Base-by-base conservation (phyloP, 2,113 vertebrate species). In the Anser cygnoides region DNA sequence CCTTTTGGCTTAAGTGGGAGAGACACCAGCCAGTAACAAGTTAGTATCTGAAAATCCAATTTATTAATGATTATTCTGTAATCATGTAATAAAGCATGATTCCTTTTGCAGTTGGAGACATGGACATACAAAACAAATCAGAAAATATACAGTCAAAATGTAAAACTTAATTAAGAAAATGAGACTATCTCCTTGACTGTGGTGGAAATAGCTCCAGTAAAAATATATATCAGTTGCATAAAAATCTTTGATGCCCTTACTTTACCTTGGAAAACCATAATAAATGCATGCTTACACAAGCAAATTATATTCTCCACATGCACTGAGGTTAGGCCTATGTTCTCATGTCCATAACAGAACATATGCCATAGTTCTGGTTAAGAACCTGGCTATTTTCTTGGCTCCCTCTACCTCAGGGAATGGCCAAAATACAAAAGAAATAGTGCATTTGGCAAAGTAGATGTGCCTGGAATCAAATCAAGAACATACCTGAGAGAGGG, bases 401-500 rank as follows among this genome's bases (percentile, higher is more conserved):
- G 20, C 10, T 84, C 5, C 23, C 80, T 88, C 44, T 49, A 59
- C 44, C 33, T 72, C 74, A 82, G 17, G 2, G 87, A 94, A 86
- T 22, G 18, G 31, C 13, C 25, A 84, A 84, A 84, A 88, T 33
- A 67, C 6, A 70, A 89, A 72, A 77, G 17, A 80, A 78, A 82
- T 10, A 43, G 43, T 29, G 14, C 14, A 87, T 31, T 1, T 13
- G 41, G 31, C 58, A 89, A 89, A 39, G 3, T 17, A 89, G 49
- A 52, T 31, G 35, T 31, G 73, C 25, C 17, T 83, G 52, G 79
- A 88, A 92, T 90, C n/a, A 88, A 89, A 92, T 25, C 25, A 90
- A 55, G 87, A 74, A 31, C 75, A 82, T 98, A 99, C 99, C 99
- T 99, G 99, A 94, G 99, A 99, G 88, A 99, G 98, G 66, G 99